Base-by-base conservation (phyloP, 2,797 vertebrate genomes). In the Sparidentex hasta region DNA sequence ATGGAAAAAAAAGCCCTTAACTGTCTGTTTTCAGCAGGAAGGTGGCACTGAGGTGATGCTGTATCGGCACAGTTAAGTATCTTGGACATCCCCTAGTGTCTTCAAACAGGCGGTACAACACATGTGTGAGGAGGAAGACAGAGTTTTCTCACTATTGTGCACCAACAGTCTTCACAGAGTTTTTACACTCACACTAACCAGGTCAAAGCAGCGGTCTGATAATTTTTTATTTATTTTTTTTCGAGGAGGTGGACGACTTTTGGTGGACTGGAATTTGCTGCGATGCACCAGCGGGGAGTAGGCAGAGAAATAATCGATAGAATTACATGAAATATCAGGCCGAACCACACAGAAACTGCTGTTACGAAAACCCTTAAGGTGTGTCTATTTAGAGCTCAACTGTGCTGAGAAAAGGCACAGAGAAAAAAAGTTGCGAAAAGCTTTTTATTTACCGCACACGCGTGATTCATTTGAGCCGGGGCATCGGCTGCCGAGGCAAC, bases 281-380 rank as follows among this genome's bases (percentile, higher is more conserved):
- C 9, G 44, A 75, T 65, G 64, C 71, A 74, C 72, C 5, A 2
- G 70, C 71, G 5, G 12, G 12, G 64, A 78, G 83, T 82, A 66
- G 82, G 82, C 76, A 84, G 75, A 83, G 63, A 81, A 88, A 85
- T 73, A 87, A 91, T 86, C 85, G 81, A 88, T 90, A 86, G 78
- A 84, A 83, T 74, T 64, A 82, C 69, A 85, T 76, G 64, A 89
- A 81, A 88, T 43, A 67, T 74, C 76, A 48, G 16, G 54, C 47
- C 54, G 54, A 65, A 51, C 65, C 73, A 77, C 67, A 78, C 44
- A 74, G 33, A 71, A 71, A 21, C 54, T 50, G 65, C 27, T 68
- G 71, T 75, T 83, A 61, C 52, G 65, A 81, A 84, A 87, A 77
- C 68, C 61, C 72, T 27, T 71, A 72, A 85, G 76, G 66, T 78